Base-by-base conservation (phyloP, 1,140 invertebrate species). In the Drosophila punjabiensis region DNA sequence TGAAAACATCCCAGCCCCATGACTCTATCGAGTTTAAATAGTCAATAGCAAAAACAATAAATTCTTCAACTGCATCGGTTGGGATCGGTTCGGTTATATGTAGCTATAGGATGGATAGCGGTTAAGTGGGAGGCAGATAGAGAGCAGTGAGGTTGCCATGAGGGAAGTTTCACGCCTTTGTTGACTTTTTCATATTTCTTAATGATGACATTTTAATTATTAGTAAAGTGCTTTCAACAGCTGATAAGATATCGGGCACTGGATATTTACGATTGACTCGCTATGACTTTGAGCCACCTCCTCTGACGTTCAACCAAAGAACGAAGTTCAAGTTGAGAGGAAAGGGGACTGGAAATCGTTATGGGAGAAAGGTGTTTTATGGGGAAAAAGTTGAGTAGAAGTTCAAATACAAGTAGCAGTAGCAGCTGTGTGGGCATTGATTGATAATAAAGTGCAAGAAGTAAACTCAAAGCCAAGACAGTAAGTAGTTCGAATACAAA, bases 201-300 rank as follows among this genome's bases (percentile, higher is more conserved):
- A 86, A 91, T 90, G 86, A 90, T 90, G 86, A 90, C 86, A 90
- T 90, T 90, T 90, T 90, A 90, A 90, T 90, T 90, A 90, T 90
- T 90, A 91, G 86, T 90, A 90, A 90, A 90, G 86, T 90, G 87
- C 87, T 90, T 86, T 24, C 79, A 82, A 86, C 76, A 66, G 75
- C 87, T 74, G 86, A 90, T 90, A 86, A 90, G 86, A 91, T 89
- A 89, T 85, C 81, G 58, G 65, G 61, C 79, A 89, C 68, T 90
- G 79, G 85, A 89, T 90, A 89, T 89, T 86, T 90, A 90, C 76
- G 81, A 62, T 58, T 63, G 76, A 61, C 56, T 64, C 39, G 63
- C 52, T 50, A 55, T 68, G 59, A 61, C 75, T 70, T 78, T 78
- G 50, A 67, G 64, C 50, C 41, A 61, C 32, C 68, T 48, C 35